Evolutionary conservation across 2,888 invertebrate genomes (phyloP).

Genomic region (Heliconius hortense): DNA sequence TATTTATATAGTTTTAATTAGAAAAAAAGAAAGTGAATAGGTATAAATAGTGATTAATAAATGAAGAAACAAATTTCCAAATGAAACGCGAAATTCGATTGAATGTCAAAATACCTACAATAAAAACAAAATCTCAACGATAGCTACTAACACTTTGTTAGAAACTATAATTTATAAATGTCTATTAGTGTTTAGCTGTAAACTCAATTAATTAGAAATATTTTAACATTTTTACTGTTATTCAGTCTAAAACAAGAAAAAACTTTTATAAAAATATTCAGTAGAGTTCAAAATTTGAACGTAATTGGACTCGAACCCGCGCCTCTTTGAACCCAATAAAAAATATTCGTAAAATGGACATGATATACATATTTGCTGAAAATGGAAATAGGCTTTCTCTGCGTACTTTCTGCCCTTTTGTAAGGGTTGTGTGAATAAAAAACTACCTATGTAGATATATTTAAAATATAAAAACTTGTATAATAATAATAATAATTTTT

Average conservation of each 20-base stretch:
- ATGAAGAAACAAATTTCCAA: not conserved
- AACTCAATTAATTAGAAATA: not conserved
- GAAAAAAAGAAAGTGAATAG: no score
- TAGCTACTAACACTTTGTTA: not conserved
- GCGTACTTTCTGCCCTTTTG: not conserved
- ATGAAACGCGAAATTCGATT: not conserved
- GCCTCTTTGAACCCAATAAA: no score
- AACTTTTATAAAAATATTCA: no score
- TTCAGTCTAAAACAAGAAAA: no score
- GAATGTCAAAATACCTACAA: no score
- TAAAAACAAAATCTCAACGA: not conserved
- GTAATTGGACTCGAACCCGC: no score
- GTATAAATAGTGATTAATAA: not conserved
- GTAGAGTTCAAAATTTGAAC: no score
- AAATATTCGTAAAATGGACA: no score
- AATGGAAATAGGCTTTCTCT: not conserved
- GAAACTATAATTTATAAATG: not conserved
- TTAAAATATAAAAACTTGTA: no score
- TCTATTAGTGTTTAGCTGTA: not conserved
- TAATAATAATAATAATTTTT: not conserved
- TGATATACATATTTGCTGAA: no score
- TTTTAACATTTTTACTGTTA: not conserved
- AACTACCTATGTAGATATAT: not conserved
- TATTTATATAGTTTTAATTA: not conserved
- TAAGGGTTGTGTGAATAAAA: not conserved